phyloP scores from a whole-genome alignment of 2,888 invertebrate species.

The Nomada hirtipes region DNA sequence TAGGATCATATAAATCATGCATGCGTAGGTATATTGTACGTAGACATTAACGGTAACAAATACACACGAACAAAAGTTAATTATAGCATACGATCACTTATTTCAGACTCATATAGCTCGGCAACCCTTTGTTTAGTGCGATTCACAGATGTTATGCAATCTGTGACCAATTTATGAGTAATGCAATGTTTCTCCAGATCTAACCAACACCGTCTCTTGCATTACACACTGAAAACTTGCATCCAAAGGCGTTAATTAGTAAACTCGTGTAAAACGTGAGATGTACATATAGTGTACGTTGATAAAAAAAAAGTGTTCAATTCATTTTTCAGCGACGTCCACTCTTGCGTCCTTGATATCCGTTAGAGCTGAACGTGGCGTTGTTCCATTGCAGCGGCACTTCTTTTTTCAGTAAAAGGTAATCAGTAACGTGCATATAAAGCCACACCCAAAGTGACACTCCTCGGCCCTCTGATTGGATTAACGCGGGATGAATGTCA shows the following conservation, averaged over 20 bases:
- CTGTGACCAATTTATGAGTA: too few relatives aligned
- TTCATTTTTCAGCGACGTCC: constrained; percentile 13
- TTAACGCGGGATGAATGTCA: constrained; percentile 70
- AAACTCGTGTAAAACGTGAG: too few relatives aligned
- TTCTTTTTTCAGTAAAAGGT: constrained; percentile 55
- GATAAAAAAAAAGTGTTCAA: not conserved
- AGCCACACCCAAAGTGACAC: constrained; percentile 73
- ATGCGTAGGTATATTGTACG: too few relatives aligned
- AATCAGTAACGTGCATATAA: constrained; percentile 64
- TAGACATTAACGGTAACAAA: too few relatives aligned
- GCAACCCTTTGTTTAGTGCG: too few relatives aligned
- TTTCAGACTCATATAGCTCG: too few relatives aligned
- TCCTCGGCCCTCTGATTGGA: constrained; percentile 73
- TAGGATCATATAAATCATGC: too few relatives aligned
- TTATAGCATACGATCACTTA: too few relatives aligned
- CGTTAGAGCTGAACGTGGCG: constrained; percentile 46
- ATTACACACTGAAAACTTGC: not conserved
- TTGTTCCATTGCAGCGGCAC: constrained; percentile 41
- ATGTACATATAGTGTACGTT: not conserved
- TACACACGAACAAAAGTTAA: too few relatives aligned
- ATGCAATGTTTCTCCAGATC: too few relatives aligned
- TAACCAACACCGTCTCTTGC: too few relatives aligned
- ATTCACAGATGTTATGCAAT: too few relatives aligned
- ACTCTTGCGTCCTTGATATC: constrained; percentile 36
- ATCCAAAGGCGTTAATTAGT: not conserved